phyloP scores from a whole-genome alignment of 2,888 invertebrate genomes.

The Alloplasta piceator region DNA sequence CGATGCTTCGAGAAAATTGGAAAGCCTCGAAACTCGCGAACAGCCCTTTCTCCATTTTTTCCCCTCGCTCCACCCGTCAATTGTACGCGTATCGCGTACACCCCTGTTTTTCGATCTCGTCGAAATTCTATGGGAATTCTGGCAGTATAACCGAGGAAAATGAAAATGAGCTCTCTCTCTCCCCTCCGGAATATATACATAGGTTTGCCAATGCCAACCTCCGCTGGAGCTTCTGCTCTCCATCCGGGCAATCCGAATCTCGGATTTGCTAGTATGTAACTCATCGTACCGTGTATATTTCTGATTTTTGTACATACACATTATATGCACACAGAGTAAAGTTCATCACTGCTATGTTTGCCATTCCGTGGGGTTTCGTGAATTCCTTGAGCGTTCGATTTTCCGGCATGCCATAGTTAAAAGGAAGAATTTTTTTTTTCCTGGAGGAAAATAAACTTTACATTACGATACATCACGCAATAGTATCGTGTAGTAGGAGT shows the following conservation, averaged over 20 bases:
- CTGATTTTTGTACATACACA: constrained; percentile 2
- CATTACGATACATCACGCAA: too few species aligned
- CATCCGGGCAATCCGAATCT: constrained; percentile 37
- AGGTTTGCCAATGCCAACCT: constrained; percentile 35
- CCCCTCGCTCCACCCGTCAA: constrained; percentile 20
- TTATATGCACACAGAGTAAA: not conserved
- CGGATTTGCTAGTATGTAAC: constrained; percentile 49
- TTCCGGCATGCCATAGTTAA: too few species aligned
- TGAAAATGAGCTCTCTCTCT: constrained; percentile 55
- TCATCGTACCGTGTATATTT: constrained; percentile 28
- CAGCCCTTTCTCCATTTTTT: not conserved
- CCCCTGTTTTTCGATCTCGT: constrained; percentile 20
- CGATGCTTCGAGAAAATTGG: constrained; percentile 70
- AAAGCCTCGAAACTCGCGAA: constrained; percentile 69
- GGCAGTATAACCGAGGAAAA: constrained; percentile 58
- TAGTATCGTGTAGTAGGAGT: too few species aligned
- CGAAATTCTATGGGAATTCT: constrained; percentile 62
- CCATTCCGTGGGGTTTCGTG: too few species aligned
- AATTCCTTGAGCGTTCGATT: too few species aligned
- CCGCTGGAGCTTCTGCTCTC: not conserved
- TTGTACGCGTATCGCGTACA: constrained; percentile 48
- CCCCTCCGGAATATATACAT: constrained; percentile 53
- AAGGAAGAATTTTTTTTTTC: too few species aligned
- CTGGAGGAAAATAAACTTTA: too few species aligned
- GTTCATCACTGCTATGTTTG: too few species aligned